Percentiles rank a stretch among this genome's conserved stretches.
Conservation (phyloP, 2,888 invertebrate genomes). For the Amiota mariae region DNA sequence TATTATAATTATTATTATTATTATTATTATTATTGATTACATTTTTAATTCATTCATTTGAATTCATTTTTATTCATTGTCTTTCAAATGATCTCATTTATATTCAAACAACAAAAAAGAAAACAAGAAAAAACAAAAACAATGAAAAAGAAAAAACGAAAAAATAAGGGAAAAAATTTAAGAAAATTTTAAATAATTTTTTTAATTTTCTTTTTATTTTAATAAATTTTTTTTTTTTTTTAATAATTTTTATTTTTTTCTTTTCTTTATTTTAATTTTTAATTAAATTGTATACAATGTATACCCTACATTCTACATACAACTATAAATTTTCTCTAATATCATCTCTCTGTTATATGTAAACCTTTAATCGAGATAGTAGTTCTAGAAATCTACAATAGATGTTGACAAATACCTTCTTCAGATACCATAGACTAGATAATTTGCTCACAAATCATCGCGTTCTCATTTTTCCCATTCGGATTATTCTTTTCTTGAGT, state of each 20-base stretch:
- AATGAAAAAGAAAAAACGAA: conserved; percentile 2
- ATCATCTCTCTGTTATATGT: too few species aligned
- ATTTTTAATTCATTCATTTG: neutral
- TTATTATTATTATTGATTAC: conserved; percentile 13
- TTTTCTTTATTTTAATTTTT: neutral
- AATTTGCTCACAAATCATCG: too few species aligned
- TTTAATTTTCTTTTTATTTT: conserved; percentile 37
- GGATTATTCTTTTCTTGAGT: too few species aligned
- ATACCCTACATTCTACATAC: too few species aligned
- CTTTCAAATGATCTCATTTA: conserved; percentile 26
- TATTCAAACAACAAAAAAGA: conserved; percentile 8
- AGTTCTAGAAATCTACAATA: too few species aligned
- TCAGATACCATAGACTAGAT: too few species aligned
- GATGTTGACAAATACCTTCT: too few species aligned
- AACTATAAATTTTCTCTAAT: too few species aligned
- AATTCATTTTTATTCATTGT: conserved; percentile 4
- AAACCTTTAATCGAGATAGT: too few species aligned
- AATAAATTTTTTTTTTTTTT: conserved; percentile 41
- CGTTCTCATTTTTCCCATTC: too few species aligned
- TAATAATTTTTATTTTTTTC: conserved; percentile 35
- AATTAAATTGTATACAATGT: too few species aligned
- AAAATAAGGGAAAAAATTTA: neutral
- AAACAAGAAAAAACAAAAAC: conserved; percentile 12
- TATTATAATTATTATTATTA: conserved; percentile 12
- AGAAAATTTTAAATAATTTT: conserved; percentile 50